A percentile compares a stretch with the other conserved stretches of the same genome.
phyloP scores from a whole-genome alignment of 2,797 vertebrate species.

The Capromys pilorides region DNA sequence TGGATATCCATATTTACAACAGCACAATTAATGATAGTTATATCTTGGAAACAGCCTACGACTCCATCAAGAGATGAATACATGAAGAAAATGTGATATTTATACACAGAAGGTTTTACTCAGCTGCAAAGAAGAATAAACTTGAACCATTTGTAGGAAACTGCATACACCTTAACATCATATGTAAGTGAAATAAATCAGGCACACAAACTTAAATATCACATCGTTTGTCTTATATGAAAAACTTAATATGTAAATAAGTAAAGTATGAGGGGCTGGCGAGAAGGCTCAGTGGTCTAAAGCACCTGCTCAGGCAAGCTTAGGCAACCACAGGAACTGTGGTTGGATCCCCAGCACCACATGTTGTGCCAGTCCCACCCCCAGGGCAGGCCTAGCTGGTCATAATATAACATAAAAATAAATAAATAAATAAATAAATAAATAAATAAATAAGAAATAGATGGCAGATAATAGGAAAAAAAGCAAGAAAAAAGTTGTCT shows the following conservation, averaged over 20 bases:
- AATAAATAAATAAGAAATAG: neutral
- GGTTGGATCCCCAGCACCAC: no score
- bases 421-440: no score
- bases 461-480: neutral
- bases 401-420: no score
- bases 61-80: neutral
- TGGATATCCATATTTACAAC: neutral
- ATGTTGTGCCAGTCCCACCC: no score
- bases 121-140: neutral
- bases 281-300: no score
- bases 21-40: neutral
- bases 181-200: neutral
- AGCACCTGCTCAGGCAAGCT: no score
- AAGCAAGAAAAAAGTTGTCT: neutral
- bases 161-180: neutral
- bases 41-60: neutral
- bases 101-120: neutral
- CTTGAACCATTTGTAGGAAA: neutral
- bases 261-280: neutral
- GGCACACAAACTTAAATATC: neutral
- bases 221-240: neutral
- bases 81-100: neutral
- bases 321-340: no score
- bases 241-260: neutral
- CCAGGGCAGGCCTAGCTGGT: no score